Evolutionary conservation across 2,113 vertebrate species (phyloP).

Genomic region (Sander lucioperca): DNA sequence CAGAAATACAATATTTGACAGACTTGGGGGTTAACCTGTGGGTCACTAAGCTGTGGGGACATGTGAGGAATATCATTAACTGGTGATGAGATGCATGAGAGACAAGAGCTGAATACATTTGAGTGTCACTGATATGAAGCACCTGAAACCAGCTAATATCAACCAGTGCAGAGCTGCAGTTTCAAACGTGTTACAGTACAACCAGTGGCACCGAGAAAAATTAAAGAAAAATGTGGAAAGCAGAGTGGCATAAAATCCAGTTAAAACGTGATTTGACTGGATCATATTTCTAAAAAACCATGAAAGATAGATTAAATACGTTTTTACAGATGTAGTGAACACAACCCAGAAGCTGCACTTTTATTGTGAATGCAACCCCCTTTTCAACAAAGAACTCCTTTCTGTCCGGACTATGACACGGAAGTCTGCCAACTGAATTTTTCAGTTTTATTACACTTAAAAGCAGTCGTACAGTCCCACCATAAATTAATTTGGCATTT

Average conservation of each 20-base stretch:
- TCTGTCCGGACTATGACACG: background rate
- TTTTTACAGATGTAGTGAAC: background rate
- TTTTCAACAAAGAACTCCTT: background rate
- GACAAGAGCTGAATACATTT: background rate
- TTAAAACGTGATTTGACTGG: background rate
- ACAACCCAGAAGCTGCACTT: background rate
- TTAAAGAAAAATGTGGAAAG: too few relatives aligned
- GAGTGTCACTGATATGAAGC: background rate
- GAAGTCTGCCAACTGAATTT: background rate
- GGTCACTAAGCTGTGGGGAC: constrained; percentile 91
- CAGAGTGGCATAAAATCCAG: background rate
- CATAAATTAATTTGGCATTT: background rate
- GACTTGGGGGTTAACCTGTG: constrained; percentile 91
- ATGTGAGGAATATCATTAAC: constrained; percentile 84
- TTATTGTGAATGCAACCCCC: background rate
- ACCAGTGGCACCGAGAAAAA: background rate
- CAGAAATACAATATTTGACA: constrained; percentile 91
- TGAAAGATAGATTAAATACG: background rate
- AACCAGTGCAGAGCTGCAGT: background rate
- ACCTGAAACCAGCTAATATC: background rate
- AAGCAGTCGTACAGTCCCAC: background rate
- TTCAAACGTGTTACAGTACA: background rate
- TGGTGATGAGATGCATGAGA: constrained; percentile 77
- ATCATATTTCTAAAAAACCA: background rate
- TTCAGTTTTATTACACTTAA: background rate